A percentile compares a stretch with the other conserved stretches of the same genome.
These are phyloP conservation scores for Ascaphus truei DNA, from an alignment of 2,113 vertebrate genomes.

Conservation along the genomic window DNA sequence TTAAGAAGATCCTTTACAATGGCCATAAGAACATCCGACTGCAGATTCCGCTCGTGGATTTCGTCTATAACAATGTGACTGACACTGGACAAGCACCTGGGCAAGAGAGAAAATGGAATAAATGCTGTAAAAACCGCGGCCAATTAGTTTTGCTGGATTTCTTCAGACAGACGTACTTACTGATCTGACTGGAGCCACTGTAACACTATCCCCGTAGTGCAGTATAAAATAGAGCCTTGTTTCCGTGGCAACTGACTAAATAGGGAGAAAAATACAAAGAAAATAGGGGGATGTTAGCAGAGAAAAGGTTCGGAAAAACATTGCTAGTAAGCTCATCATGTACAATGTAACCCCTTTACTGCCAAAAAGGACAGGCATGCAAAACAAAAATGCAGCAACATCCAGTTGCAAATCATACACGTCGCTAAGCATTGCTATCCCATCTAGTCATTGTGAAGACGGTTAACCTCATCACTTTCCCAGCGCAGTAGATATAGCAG, in stretches of 20 bases:
- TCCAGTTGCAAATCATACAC: too few species aligned
- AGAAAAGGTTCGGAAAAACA: too few species aligned
- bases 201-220: constrained; percentile 94
- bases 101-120: background rate
- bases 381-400: too few species aligned
- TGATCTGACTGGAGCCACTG: constrained; percentile 96
- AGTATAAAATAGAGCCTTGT: constrained; percentile 94
- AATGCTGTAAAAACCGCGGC: background rate
- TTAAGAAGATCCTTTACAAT: constrained; percentile 85
- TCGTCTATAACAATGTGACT: constrained; percentile 93
- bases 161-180: constrained; percentile 68
- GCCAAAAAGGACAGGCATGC: too few species aligned
- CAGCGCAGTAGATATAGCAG: too few species aligned
- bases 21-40: constrained; percentile 89
- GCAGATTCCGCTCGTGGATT: constrained; percentile 94
- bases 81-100: constrained; percentile 77
- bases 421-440: too few species aligned
- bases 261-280: constrained; percentile 43
- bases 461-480: too few species aligned
- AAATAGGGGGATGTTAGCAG: too few species aligned
- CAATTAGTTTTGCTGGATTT: background rate
- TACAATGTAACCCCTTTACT: too few species aligned
- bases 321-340: too few species aligned
- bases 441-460: too few species aligned
- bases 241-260: constrained; percentile 91